Evolutionary conservation across 1,140 invertebrate genomes (phyloP).

Genomic region (Polyergus mexicanus): DNA sequence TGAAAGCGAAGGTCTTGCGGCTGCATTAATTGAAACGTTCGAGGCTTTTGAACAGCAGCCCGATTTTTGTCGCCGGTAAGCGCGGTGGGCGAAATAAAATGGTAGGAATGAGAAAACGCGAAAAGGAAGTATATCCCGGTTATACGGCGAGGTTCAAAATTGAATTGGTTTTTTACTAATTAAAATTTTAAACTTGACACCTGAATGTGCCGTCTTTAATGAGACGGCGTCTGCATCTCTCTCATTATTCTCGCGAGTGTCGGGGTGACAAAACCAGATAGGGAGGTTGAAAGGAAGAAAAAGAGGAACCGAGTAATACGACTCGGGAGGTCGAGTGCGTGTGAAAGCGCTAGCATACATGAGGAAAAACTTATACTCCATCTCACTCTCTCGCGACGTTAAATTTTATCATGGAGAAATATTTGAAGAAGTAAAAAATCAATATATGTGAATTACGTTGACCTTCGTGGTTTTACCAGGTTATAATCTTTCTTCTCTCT

Average conservation of each 20-base stretch:
- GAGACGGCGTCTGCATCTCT: slow-evolving; percentile 72
- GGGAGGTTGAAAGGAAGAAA: not conserved
- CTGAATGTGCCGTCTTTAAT: slow-evolving; percentile 76
- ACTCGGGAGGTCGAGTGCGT: not conserved
- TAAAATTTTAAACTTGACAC: slow-evolving; percentile 77
- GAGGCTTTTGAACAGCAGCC: slow-evolving; percentile 56
- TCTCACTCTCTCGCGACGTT: not conserved
- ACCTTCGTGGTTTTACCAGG: slow-evolving; percentile 23
- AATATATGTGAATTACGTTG: slow-evolving; percentile 22
- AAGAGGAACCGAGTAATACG: slow-evolving; percentile 9
- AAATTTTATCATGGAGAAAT: slow-evolving; percentile 37
- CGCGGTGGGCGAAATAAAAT: slow-evolving; percentile 16
- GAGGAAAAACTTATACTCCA: not conserved
- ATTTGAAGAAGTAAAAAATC: slow-evolving; percentile 44
- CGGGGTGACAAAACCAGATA: slow-evolving; percentile 59
- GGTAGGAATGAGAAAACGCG: not conserved
- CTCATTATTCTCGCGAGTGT: slow-evolving; percentile 69
- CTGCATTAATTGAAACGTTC: slow-evolving; percentile 70
- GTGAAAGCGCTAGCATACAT: not conserved
- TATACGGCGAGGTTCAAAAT: slow-evolving; percentile 62
- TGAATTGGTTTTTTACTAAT: slow-evolving; percentile 77
- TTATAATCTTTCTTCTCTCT: not conserved
- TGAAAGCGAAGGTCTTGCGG: slow-evolving; percentile 17
- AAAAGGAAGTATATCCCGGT: slow-evolving; percentile 4
- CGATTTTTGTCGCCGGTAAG: slow-evolving; percentile 5